Evolutionary conservation across 2,113 vertebrate genomes (phyloP).

Genomic region (Pleuronectes platessa): DNA sequence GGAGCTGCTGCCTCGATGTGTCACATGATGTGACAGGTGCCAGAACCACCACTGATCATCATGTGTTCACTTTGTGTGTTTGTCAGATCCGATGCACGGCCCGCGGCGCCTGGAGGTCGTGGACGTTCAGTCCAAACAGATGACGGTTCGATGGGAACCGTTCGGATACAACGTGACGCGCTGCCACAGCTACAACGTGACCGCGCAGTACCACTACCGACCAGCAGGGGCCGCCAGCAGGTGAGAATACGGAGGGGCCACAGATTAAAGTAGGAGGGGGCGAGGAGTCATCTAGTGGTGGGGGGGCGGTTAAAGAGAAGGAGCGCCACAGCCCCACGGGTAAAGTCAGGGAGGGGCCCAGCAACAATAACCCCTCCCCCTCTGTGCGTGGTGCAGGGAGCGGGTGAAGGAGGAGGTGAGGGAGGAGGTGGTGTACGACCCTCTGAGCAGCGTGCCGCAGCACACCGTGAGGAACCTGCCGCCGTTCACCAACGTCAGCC

Average conservation of each 20-base stretch:
- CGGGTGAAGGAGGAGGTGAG: slow-evolving; percentile 86
- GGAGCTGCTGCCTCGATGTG: too few relatives aligned
- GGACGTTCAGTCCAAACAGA: slow-evolving; percentile 91
- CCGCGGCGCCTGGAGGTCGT: slow-evolving; percentile 89
- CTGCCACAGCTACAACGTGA: slow-evolving; percentile 95
- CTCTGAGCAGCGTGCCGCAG: slow-evolving; percentile 84
- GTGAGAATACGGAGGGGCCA: slow-evolving; percentile 16
- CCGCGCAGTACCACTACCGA: slow-evolving; percentile 90
- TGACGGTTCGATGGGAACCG: slow-evolving; percentile 94
- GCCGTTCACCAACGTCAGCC: slow-evolving; percentile 93
- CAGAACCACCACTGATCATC: too few relatives aligned
- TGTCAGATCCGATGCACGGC: slow-evolving; percentile 94
- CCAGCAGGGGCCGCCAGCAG: slow-evolving; percentile 76
- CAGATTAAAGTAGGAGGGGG: not conserved
- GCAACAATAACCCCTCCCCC: not conserved
- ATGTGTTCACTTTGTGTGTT: not conserved
- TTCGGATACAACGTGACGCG: slow-evolving; percentile 97
- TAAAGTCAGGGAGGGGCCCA: too few relatives aligned
- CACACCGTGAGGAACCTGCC: slow-evolving; percentile 91
- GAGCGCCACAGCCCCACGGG: too few relatives aligned
- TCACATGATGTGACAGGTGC: too few relatives aligned
- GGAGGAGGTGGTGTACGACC: slow-evolving; percentile 92
- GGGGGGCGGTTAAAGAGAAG: not conserved
- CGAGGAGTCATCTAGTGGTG: too few relatives aligned
- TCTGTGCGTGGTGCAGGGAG: slow-evolving; percentile 63